These are phyloP conservation scores for Dreissena polymorpha DNA, from an alignment of 1,140 invertebrate genomes.

Conservation along the genomic window DNA sequence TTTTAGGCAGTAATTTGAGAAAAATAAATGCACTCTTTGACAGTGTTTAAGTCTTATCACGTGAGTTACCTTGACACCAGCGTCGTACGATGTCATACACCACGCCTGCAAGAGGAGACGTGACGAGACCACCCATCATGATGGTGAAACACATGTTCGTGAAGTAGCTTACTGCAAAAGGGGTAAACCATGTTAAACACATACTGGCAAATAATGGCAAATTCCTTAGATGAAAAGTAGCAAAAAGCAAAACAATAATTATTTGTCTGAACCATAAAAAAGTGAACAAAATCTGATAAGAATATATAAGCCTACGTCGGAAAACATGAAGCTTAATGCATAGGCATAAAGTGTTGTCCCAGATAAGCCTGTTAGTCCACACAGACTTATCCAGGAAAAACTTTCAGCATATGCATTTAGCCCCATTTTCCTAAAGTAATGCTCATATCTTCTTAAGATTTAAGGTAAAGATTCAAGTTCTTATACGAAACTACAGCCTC, in stretches of 20 bases:
- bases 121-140: constrained; percentile 64
- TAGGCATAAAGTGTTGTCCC: too few species aligned
- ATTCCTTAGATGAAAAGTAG: background rate
- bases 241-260: too few species aligned
- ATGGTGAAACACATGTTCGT: constrained; percentile 64
- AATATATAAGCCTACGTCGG: background rate
- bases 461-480: background rate
- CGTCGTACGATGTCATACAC: constrained; percentile 63
- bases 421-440: too few species aligned
- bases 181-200: background rate
- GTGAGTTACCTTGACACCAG: constrained; percentile 49
- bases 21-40: too few species aligned
- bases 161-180: constrained; percentile 66
- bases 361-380: too few species aligned
- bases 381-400: too few species aligned
- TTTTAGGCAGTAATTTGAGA: too few species aligned
- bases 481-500: too few species aligned
- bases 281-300: constrained; percentile 1
- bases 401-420: too few species aligned
- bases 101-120: constrained; percentile 62
- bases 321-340: too few species aligned
- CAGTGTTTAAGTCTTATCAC: too few species aligned
- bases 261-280: background rate
- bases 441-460: too few species aligned
- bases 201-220: background rate